Percentiles rank a stretch among this genome's conserved stretches.
Conservation (phyloP, 1,140 invertebrate genomes). For the Atta colombica region DNA sequence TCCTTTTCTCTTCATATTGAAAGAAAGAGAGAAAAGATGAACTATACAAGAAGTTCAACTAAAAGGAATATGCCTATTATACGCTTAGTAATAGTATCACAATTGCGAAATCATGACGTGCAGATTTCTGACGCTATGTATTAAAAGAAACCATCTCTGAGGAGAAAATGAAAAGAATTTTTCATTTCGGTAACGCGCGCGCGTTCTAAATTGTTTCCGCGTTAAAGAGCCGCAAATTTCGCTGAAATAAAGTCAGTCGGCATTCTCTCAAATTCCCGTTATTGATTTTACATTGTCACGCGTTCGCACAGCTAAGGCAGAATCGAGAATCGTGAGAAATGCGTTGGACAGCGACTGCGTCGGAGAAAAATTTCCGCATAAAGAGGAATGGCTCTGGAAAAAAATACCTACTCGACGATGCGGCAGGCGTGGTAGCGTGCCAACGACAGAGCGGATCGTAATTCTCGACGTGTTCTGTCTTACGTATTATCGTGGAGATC, state of each 20-base stretch:
- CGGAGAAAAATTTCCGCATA: slow-evolving; percentile 31
- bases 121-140: background rate
- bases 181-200: background rate
- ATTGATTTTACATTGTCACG: slow-evolving; percentile 12
- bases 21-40: too few relatives aligned
- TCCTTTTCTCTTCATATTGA: too few relatives aligned
- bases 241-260: background rate
- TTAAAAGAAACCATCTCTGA: background rate
- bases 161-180: background rate
- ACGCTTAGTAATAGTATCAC: background rate
- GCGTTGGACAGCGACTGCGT: slow-evolving; percentile 3
- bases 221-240: background rate
- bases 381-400: slow-evolving; percentile 13
- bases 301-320: background rate
- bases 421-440: slow-evolving; percentile 66
- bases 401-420: slow-evolving; percentile 60
- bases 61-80: too few relatives aligned
- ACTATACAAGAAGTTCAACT: too few relatives aligned
- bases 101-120: background rate
- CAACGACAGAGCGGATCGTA: slow-evolving; percentile 71
- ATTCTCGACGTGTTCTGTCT: slow-evolving; percentile 64
- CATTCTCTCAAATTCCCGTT: background rate
- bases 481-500: slow-evolving; percentile 62
- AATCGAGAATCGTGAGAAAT: slow-evolving; percentile 4
- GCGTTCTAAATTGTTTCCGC: background rate